Evolutionary conservation across 2,888 invertebrate genomes (phyloP).

Genomic region (Caenorhabditis auriculariae): DNA sequence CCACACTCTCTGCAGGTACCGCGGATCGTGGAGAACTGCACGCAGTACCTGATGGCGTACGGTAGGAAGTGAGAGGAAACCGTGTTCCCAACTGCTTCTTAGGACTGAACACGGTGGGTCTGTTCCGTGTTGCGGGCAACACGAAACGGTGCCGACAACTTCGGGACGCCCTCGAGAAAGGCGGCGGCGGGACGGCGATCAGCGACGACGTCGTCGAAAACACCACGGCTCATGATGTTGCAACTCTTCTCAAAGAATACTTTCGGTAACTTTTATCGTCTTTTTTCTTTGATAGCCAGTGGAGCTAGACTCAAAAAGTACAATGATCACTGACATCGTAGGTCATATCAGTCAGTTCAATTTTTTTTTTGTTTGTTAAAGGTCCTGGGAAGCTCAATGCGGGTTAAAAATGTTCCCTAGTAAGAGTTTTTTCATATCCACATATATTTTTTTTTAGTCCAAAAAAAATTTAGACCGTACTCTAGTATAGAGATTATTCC

Average conservation of each 20-base stretch:
- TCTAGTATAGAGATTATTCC: no score
- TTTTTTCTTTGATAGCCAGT: not conserved
- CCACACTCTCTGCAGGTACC: constrained; percentile 64
- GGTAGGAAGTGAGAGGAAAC: constrained; percentile 55
- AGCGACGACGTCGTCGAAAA: constrained; percentile 70
- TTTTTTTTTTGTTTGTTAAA: no score
- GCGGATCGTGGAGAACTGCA: constrained; percentile 64
- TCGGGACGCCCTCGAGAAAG: constrained; percentile 42
- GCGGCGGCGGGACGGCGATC: constrained; percentile 26
- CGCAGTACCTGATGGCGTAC: constrained; percentile 65
- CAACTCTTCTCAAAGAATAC: constrained; percentile 87
- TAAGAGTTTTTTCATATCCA: no score
- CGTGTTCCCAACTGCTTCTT: constrained; percentile 13
- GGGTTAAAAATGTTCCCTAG: no score
- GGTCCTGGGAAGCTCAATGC: no score
- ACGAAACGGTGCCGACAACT: constrained; percentile 89
- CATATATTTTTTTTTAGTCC: no score
- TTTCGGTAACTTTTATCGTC: no score
- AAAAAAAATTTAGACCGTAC: no score
- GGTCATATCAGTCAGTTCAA: not conserved
- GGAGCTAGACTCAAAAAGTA: not conserved
- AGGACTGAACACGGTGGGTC: constrained; percentile 78
- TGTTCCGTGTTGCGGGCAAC: constrained; percentile 88
- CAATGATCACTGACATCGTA: not conserved
- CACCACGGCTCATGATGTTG: constrained; percentile 85